Evolutionary conservation across 2,888 invertebrate genomes (phyloP).

Genomic region (Protonemura montana): DNA sequence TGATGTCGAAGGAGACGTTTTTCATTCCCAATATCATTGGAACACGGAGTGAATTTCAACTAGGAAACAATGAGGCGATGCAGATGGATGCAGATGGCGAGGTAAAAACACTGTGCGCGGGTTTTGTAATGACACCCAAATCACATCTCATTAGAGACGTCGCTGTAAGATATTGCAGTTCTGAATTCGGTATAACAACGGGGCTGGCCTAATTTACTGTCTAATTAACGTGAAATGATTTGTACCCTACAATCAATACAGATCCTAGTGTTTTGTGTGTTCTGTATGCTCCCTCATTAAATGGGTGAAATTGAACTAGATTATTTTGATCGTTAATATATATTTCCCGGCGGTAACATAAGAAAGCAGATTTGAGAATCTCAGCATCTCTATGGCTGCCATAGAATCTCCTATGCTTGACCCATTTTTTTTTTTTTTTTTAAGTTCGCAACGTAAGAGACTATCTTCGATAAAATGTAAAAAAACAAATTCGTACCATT

Average conservation of each 20-base stretch:
- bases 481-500: no score
- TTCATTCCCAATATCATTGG: not conserved
- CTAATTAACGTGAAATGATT: not conserved
- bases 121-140: not conserved
- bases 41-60: constrained; percentile 28
- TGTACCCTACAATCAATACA: not conserved
- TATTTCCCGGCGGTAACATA: no score
- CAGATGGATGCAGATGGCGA: constrained; percentile 16
- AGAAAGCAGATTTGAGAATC: no score
- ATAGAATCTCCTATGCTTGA: no score
- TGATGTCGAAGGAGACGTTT: constrained; percentile 16
- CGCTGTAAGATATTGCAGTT: not conserved
- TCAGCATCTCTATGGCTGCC: no score
- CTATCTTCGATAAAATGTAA: no score
- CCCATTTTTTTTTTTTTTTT: no score
- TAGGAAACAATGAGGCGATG: not conserved
- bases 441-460: no score
- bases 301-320: not conserved
- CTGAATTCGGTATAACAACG: not conserved
- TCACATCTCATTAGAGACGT: not conserved
- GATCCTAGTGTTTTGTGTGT: not conserved
- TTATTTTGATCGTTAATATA: not conserved
- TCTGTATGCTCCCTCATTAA: no score
- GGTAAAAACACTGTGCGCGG: not conserved
- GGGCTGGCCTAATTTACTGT: not conserved